Evolutionary conservation across 2,797 vertebrate genomes (phyloP), one percentile per base, ranked within the genome.

Genomic region (Naso thynnoides): DNA sequence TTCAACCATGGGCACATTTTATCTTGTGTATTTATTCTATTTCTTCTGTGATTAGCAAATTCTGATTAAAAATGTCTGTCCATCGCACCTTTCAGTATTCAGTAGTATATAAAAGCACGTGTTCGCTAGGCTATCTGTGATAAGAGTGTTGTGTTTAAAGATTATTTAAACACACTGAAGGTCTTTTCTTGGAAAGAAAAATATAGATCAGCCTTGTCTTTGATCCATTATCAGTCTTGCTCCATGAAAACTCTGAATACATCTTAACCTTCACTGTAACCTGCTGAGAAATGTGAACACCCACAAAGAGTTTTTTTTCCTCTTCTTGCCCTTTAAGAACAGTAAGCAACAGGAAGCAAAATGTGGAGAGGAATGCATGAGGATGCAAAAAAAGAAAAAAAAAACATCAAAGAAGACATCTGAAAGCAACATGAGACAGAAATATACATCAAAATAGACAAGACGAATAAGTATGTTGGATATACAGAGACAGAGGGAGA

Each of bases 381-480:
- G 13, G 14, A 59, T 16, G 15, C 8, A 2, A 23, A 11, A 14
- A 2, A 47, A 26, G 13, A 59, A 19, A 58, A 1, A 6, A 59
- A 60, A 39, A 44, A 52, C 72, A 6, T 48, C 7, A n/a, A 10
- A 16, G 23, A 67, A 50, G 23, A 50, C 58, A 76, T 36, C 1
- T 64, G 23, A 68, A 53, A 48, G 54, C 23, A 44, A 73, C 44
- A 66, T 56, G 52, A 68, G 52, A 77, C 44, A 66, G 24, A 76
- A 79, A 77, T 75, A 54, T 68, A 41, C 53, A 79, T 61, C 41
- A 72, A 49, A 72, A 68, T 15, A 73, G 57, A 64, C 31, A 31
- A 33, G 62, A 63, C 52, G 53, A 21, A 57, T 49, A 54, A 52
- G 61, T 19, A 69, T 42, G 45, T 27, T 61, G 48, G 56, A 86